These are phyloP conservation scores for Polypedilum pembai DNA, from an alignment of 1,140 invertebrate genomes.

Conservation along the genomic window DNA sequence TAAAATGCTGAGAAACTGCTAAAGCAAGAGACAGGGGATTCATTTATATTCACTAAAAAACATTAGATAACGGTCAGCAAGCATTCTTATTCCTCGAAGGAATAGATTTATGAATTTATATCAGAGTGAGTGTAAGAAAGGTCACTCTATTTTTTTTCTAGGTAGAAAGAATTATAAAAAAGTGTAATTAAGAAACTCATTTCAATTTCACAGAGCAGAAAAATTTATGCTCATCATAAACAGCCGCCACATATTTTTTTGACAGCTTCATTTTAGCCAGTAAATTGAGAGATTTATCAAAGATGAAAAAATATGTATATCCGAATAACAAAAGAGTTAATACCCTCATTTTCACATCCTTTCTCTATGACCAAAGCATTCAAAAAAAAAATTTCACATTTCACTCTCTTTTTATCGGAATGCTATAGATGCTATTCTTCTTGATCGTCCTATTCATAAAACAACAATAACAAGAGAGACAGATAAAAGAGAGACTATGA, in stretches of 20 bases:
- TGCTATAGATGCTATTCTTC: neutral
- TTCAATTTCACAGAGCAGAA: neutral
- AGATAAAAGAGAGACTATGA: conserved; percentile 12
- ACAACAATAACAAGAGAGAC: neutral
- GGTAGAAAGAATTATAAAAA: no score
- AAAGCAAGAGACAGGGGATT: conserved; percentile 20
- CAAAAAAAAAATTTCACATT: neutral
- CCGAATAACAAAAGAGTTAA: conserved; percentile 23
- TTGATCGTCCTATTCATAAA: neutral
- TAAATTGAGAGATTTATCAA: neutral
- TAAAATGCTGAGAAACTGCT: neutral
- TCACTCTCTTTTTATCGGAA: conserved; percentile 21
- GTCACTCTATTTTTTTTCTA: no score
- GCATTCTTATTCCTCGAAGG: neutral
- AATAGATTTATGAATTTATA: no score
- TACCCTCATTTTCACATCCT: conserved; percentile 26
- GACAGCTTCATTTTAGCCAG: conserved; percentile 16
- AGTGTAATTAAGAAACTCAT: neutral
- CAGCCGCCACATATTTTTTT: neutral
- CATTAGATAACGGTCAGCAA: conserved; percentile 16
- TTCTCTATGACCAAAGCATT: neutral
- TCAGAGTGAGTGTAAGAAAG: no score
- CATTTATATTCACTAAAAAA: conserved; percentile 1
- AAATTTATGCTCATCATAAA: conserved; percentile 6
- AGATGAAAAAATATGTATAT: neutral